Evolutionary conservation across 2,888 invertebrate genomes (phyloP).

Genomic region (Polydrusus tereticollis): DNA sequence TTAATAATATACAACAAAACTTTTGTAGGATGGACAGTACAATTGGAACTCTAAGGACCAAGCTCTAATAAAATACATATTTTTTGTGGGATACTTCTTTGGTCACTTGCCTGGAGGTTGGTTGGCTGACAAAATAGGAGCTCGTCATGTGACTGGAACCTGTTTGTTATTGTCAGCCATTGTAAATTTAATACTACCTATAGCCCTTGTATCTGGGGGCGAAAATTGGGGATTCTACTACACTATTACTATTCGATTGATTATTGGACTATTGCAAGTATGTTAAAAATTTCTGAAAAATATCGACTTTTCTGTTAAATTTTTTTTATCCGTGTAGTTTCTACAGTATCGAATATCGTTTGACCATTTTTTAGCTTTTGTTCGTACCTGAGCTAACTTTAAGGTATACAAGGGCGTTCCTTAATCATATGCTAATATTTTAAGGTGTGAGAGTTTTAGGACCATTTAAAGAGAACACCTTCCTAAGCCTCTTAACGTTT

Average conservation of each 20-base stretch:
- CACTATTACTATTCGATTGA: neutral
- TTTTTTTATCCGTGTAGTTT: too few relatives aligned
- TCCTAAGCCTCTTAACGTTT: too few relatives aligned
- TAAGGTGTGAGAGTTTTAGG: too few relatives aligned
- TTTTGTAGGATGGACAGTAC: constrained; percentile 55
- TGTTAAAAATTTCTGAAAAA: neutral
- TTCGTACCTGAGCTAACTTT: too few relatives aligned
- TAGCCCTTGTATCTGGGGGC: constrained; percentile 74
- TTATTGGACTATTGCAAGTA: constrained; percentile 19
- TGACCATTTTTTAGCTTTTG: too few relatives aligned
- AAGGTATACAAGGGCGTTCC: too few relatives aligned
- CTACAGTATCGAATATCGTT: too few relatives aligned
- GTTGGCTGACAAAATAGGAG: constrained; percentile 83
- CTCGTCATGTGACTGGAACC: constrained; percentile 83
- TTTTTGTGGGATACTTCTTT: constrained; percentile 88
- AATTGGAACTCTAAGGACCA: constrained; percentile 79
- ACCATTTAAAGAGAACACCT: too few relatives aligned
- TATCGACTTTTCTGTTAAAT: too few relatives aligned
- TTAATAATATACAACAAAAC: neutral
- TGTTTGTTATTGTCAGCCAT: constrained; percentile 85
- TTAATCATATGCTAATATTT: too few relatives aligned
- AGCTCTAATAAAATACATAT: constrained; percentile 83
- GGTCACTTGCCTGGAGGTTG: constrained; percentile 87
- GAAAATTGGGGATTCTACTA: constrained; percentile 71
- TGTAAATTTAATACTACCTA: constrained; percentile 80